These are phyloP conservation scores for Papilio xuthus DNA, from an alignment of 1,140 invertebrate genomes.

Conservation along the genomic window DNA sequence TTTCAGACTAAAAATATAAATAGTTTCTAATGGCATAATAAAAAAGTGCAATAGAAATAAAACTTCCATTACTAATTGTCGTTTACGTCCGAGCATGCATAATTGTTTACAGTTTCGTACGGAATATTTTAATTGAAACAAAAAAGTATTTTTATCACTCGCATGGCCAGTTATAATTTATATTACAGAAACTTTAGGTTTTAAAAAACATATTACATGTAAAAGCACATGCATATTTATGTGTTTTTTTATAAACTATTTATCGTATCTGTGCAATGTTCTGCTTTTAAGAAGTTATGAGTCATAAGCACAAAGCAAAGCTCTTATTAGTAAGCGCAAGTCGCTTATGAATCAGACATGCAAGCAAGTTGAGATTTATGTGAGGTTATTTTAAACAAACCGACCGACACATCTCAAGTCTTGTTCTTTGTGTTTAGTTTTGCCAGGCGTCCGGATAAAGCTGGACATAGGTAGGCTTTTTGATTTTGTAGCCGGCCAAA, in stretches of 20 bases:
- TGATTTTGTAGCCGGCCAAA: too few species aligned
- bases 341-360: slow-evolving; percentile 9
- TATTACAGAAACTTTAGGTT: too few species aligned
- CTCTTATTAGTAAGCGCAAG: slow-evolving; percentile 1
- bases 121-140: slow-evolving; percentile 13
- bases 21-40: neutral
- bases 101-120: neutral
- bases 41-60: slow-evolving; percentile 1
- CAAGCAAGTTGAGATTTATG: slow-evolving; percentile 14
- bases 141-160: neutral
- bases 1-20: neutral
- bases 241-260: too few species aligned
- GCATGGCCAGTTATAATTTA: neutral
- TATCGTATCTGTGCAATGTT: too few species aligned
- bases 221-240: too few species aligned
- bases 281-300: neutral
- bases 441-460: too few species aligned
- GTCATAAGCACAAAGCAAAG: neutral
- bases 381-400: neutral
- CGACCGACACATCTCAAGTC: neutral
- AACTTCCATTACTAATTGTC: slow-evolving; percentile 2
- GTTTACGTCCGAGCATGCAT: neutral
- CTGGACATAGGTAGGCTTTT: too few species aligned
- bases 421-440: neutral
- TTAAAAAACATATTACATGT: too few species aligned